Percentiles rank a stretch among this genome's conserved stretches.
Evolutionary conservation across 1,140 invertebrate species (phyloP).

Genomic region (Plectus sambesii): DNA sequence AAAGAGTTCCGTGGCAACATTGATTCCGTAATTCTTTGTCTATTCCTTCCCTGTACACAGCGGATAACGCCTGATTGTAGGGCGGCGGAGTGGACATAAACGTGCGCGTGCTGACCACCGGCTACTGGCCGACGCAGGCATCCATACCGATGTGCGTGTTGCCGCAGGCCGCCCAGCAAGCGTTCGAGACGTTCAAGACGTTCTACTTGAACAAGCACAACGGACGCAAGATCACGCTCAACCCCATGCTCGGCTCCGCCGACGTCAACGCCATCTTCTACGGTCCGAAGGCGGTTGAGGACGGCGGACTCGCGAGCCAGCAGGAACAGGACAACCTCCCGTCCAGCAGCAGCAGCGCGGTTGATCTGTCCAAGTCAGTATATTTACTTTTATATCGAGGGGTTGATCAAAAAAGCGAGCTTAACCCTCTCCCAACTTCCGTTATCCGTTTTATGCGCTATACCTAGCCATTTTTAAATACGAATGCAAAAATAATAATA

Average conservation of each 20-base stretch:
- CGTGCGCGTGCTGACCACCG: slow-evolving; percentile 90
- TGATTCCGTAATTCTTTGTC: too few species aligned
- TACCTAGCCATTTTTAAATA: not conserved
- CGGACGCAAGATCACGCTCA: slow-evolving; percentile 86
- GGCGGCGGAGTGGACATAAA: slow-evolving; percentile 76
- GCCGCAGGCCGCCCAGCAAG: slow-evolving; percentile 70
- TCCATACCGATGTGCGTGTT: slow-evolving; percentile 80
- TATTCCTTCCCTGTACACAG: too few species aligned
- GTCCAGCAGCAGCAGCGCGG: too few species aligned
- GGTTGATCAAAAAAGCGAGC: too few species aligned
- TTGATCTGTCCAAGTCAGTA: too few species aligned
- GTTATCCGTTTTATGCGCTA: not conserved
- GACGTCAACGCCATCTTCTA: slow-evolving; percentile 93
- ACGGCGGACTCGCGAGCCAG: slow-evolving; percentile 12
- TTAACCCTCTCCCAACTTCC: too few species aligned
- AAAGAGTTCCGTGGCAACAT: slow-evolving; percentile 17
- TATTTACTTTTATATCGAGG: too few species aligned
- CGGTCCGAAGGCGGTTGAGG: slow-evolving; percentile 53
- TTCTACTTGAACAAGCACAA: slow-evolving; percentile 90
- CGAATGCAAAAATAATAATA: too few species aligned
- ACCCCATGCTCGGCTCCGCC: slow-evolving; percentile 87
- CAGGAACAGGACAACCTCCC: too few species aligned
- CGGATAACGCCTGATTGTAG: too few species aligned
- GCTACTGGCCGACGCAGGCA: slow-evolving; percentile 96
- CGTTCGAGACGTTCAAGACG: slow-evolving; percentile 86